Evolutionary conservation across 2,113 vertebrate species (phyloP), one percentile per base, ranked within the genome.

Genomic region (Orycteropus afer): DNA sequence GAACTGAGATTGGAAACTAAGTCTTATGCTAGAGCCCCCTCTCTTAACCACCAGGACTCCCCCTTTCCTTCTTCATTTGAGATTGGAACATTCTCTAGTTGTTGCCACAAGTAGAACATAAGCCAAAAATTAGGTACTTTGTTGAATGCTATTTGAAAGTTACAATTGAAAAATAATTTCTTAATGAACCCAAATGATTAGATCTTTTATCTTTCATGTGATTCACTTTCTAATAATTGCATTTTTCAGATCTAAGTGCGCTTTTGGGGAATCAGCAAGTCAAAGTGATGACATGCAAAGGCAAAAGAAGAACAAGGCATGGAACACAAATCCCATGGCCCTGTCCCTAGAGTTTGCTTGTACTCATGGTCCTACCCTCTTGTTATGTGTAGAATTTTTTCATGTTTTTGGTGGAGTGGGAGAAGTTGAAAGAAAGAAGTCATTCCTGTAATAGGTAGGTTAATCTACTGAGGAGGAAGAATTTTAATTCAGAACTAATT

Each of bases 401-500:
- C 59, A 76, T 40, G 3, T 40, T 86, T 7, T 79, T 67, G 20
- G 45, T 79, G 71, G 53, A 65, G 20, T 61, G 40, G 49, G 47
- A 74, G 79, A 97, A 45, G 23, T 3, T 69, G 29, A 79, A 90
- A 93, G 74, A 84, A 89, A n/a, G 74, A 84, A 89, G 32, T 47
- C 5, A 49, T 93, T 83, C 22, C 32, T 91, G 3, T 73, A 89
- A 37, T 76, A 77, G 53, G 15, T 49, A 89, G 51, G 9, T 37
- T 86, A 69, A 57, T 61, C 34, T 76, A 65, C 23, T 37, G 45
- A 89, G 59, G 93, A 93, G 79, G 83, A 95, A 86, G n/a, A 97
- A 92, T 53, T 86, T n/a, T 77, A 67, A 74, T 71, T 95, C 17
- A 73, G 42, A 95, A 96, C 90, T 67, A 96, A 93, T 89, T 76